Percentiles rank a stretch among this genome's conserved stretches.
Conservation (phyloP, 2,797 vertebrate genomes). For the Anguilla obscura region DNA sequence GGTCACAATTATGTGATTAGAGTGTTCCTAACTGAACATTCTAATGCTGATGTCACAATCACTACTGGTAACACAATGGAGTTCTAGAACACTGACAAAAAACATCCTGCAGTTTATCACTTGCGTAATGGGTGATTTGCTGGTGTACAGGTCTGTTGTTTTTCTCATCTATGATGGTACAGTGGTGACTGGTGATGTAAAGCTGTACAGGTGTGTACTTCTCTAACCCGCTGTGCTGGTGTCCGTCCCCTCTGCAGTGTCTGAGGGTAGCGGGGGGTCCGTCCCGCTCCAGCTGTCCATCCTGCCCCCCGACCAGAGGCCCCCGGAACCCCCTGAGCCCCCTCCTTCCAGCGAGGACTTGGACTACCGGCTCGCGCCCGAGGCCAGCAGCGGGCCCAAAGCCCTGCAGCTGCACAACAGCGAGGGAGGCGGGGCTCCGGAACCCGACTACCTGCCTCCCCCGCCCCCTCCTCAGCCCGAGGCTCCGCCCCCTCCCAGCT, state of each 20-base stretch:
- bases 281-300: conserved; percentile 77
- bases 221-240: no score
- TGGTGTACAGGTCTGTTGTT: background rate
- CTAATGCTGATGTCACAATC: no score
- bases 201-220: no score
- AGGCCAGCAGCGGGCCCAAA: conserved; percentile 60
- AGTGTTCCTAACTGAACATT: no score
- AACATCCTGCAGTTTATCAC: background rate
- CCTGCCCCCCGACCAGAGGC: conserved; percentile 94
- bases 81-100: no score
- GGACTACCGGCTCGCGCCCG: conserved; percentile 90
- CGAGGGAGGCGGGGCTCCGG: conserved; percentile 79
- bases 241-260: conserved; percentile 51
- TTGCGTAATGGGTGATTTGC: no score
- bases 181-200: no score
- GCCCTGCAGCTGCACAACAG: conserved; percentile 66
- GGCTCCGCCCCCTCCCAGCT: conserved; percentile 16
- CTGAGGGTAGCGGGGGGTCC: conserved; percentile 69
- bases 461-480: conserved; percentile 34
- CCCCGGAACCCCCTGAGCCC: conserved; percentile 92
- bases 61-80: no score
- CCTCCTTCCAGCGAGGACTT: conserved; percentile 88
- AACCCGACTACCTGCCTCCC: conserved; percentile 80
- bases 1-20: no score
- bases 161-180: background rate